phyloP scores from a whole-genome alignment of 1,140 invertebrate species.

The Brachystomella parvula region DNA sequence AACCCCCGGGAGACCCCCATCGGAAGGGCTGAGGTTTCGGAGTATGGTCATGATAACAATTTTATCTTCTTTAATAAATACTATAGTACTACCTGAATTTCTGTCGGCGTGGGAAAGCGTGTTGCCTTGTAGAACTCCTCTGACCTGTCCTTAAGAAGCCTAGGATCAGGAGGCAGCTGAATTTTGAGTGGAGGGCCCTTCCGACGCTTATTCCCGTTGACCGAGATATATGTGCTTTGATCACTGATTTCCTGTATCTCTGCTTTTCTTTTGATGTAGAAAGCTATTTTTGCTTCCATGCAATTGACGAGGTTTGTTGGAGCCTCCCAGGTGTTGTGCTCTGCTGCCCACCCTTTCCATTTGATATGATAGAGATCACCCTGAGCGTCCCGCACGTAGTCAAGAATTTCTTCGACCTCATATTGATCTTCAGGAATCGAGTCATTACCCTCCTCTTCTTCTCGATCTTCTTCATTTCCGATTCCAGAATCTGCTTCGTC shows the following conservation, averaged over 20 bases:
- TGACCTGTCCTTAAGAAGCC: conserved; percentile 18
- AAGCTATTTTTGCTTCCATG: conserved; percentile 9
- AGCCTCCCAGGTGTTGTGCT: conserved; percentile 32
- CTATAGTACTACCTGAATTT: conserved; percentile 16
- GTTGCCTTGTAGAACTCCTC: conserved; percentile 22
- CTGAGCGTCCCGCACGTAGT: conserved; percentile 24
- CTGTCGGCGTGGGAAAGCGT: background rate
- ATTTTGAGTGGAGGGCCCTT: background rate
- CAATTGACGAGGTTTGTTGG: conserved; percentile 26
- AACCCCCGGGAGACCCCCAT: too few species aligned
- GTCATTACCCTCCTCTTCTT: conserved; percentile 14
- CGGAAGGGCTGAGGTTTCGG: too few species aligned
- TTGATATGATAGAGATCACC: conserved; percentile 27
- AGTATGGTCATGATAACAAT: too few species aligned
- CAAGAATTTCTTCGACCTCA: conserved; percentile 40
- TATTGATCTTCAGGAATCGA: conserved; percentile 21
- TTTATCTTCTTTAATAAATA: background rate
- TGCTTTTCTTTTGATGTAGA: conserved; percentile 22
- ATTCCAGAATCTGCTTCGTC: background rate
- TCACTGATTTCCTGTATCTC: background rate
- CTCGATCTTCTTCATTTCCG: background rate
- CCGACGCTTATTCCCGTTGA: conserved; percentile 27
- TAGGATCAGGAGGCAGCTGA: conserved; percentile 29
- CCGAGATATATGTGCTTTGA: background rate
- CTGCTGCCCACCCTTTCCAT: conserved; percentile 30